These are phyloP conservation scores for Brachionichthys hirsutus DNA, from an alignment of 2,113 vertebrate genomes.

Conservation along the genomic window DNA sequence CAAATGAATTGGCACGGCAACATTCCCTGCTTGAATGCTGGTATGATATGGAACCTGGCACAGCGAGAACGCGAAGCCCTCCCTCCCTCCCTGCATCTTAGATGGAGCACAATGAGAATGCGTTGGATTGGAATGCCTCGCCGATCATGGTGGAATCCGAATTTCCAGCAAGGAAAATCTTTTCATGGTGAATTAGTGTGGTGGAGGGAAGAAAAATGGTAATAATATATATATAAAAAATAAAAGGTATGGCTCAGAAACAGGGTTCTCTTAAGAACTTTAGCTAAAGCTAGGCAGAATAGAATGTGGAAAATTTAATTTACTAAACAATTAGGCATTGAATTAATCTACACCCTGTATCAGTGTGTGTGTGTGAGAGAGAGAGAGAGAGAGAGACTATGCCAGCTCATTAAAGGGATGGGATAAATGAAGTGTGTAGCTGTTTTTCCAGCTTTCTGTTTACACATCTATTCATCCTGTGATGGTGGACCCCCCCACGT, in stretches of 20 bases:
- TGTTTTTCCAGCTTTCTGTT: conserved; percentile 66
- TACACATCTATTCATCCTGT: conserved; percentile 48
- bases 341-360: conserved; percentile 93
- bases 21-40: conserved; percentile 94
- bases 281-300: too few species aligned
- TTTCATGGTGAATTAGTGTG: conserved; percentile 99
- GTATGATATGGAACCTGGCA: conserved; percentile 90
- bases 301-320: conserved; percentile 97
- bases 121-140: conserved; percentile 98
- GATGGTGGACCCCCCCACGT: conserved; percentile 25
- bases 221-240: conserved; percentile 31
- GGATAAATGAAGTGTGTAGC: conserved; percentile 91
- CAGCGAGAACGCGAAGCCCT: conserved; percentile 85
- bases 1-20: conserved; percentile 85
- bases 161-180: conserved; percentile 99
- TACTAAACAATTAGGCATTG: conserved; percentile 99
- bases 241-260: conserved; percentile 90
- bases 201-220: conserved; percentile 83
- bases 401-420: conserved; percentile 90
- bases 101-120: conserved; percentile 95
- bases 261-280: conserved; percentile 85
- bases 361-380: conserved; percentile 44
- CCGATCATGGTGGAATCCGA: conserved; percentile 99
- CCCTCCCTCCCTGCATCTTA: conserved; percentile 78
- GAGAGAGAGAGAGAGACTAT: conserved; percentile 49